phyloP scores from a whole-genome alignment of 2,797 vertebrate genomes.

The Arctocebus calabarensis region DNA sequence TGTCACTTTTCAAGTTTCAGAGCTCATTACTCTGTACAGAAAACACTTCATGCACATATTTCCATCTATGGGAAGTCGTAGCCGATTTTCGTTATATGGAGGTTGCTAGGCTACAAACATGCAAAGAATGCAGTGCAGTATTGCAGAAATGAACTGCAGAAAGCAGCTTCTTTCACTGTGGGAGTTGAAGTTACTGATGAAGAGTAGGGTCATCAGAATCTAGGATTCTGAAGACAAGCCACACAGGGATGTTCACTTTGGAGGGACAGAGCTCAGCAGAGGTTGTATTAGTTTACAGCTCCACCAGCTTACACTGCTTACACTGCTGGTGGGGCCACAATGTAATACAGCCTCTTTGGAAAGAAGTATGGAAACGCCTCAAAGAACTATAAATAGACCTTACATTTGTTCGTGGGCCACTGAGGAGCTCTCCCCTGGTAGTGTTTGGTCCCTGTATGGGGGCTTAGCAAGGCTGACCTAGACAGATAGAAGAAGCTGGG shows the following conservation, averaged over 20 bases:
- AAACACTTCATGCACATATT: background rate
- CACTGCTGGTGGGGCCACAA: too few species aligned
- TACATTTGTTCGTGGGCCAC: background rate
- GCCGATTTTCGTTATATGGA: background rate
- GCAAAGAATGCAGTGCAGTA: background rate
- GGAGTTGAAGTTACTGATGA: background rate
- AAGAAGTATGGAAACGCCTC: too few species aligned
- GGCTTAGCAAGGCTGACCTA: background rate
- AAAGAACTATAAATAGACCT: too few species aligned
- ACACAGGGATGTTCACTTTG: background rate
- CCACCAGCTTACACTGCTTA: too few species aligned
- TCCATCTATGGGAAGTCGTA: background rate
- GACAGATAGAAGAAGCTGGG: rapidly evolving
- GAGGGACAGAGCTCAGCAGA: background rate
- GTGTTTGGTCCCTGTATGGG: background rate
- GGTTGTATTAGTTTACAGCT: too few species aligned
- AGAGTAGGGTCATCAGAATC: background rate
- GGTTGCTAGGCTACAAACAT: background rate
- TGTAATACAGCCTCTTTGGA: too few species aligned
- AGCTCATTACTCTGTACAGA: background rate
- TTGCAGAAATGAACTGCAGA: background rate
- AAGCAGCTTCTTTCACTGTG: background rate
- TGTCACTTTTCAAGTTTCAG: background rate
- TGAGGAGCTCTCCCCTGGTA: background rate
- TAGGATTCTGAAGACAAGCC: background rate